Evolutionary conservation across 2,888 invertebrate species (phyloP).

Genomic region (Lysandra coridon): DNA sequence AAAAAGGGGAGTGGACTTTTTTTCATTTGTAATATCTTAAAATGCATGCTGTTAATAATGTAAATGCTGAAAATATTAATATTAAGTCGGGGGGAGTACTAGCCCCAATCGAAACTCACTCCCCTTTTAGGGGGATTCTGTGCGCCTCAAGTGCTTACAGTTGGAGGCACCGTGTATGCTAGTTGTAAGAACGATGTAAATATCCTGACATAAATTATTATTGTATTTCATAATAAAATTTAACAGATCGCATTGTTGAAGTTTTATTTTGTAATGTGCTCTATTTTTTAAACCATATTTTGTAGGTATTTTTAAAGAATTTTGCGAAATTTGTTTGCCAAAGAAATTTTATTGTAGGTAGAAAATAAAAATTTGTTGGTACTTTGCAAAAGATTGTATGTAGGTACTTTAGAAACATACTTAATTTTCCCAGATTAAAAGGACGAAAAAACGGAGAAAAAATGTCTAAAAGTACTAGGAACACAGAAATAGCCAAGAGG

Average conservation of each 20-base stretch:
- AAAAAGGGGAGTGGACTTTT: not conserved
- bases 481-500: too few relatives aligned
- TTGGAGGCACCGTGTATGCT: slow-evolving; percentile 35
- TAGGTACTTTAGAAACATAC: too few relatives aligned
- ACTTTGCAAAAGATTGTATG: too few relatives aligned
- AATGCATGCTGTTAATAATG: slow-evolving; percentile 17
- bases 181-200: slow-evolving; percentile 61
- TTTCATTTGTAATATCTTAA: not conserved
- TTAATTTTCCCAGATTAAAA: too few relatives aligned
- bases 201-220: slow-evolving; percentile 74
- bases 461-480: too few relatives aligned
- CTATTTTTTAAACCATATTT: not conserved
- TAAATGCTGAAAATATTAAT: slow-evolving; percentile 15
- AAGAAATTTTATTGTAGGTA: too few relatives aligned
- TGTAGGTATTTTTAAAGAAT: too few relatives aligned
- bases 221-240: slow-evolving; percentile 76
- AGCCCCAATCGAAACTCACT: not conserved
- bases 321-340: too few relatives aligned
- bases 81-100: not conserved
- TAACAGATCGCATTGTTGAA: slow-evolving; percentile 50
- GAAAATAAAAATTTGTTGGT: too few relatives aligned
- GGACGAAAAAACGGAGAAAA: too few relatives aligned
- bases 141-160: slow-evolving; percentile 27
- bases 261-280: slow-evolving; percentile 8
- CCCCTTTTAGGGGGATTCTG: slow-evolving; percentile 10